Conservation (phyloP, 2,888 invertebrate genomes). For the Alentia gelatinosa region DNA sequence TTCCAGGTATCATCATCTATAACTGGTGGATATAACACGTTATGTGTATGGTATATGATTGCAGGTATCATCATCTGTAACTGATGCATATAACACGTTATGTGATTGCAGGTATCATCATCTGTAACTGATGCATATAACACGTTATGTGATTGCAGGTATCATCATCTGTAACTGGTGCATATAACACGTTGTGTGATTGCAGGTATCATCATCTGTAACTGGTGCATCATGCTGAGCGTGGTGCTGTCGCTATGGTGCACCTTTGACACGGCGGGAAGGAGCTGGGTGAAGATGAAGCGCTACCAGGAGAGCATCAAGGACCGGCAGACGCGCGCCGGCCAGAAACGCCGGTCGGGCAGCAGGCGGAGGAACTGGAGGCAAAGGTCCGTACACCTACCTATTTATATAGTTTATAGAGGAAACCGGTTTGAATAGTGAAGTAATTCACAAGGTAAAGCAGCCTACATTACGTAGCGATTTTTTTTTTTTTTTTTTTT, state of each 20-base stretch:
- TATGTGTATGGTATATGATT: background rate
- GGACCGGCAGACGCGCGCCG: slow-evolving; percentile 86
- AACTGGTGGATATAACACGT: background rate
- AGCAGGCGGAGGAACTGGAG: slow-evolving; percentile 90
- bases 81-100: too few species aligned
- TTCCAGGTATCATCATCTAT: background rate
- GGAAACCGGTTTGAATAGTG: too few species aligned
- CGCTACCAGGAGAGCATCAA: slow-evolving; percentile 91
- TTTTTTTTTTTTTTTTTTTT: too few species aligned
- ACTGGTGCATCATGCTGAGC: slow-evolving; percentile 87
- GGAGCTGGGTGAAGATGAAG: slow-evolving; percentile 95
- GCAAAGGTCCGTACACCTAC: slow-evolving; percentile 87
- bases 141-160: background rate
- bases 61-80: background rate
- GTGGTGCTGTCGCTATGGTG: slow-evolving; percentile 91
- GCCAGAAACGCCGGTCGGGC: slow-evolving; percentile 86
- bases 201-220: slow-evolving; percentile 88
- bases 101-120: background rate
- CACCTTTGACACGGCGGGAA: slow-evolving; percentile 92
- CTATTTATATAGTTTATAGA: too few species aligned
- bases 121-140: background rate
- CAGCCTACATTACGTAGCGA: too few species aligned
- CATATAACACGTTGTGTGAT: too few species aligned
- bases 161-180: background rate
- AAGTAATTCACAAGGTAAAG: too few species aligned